phyloP scores from a whole-genome alignment of 2,888 invertebrate genomes.

The Aporophyla lueneburgensis region DNA sequence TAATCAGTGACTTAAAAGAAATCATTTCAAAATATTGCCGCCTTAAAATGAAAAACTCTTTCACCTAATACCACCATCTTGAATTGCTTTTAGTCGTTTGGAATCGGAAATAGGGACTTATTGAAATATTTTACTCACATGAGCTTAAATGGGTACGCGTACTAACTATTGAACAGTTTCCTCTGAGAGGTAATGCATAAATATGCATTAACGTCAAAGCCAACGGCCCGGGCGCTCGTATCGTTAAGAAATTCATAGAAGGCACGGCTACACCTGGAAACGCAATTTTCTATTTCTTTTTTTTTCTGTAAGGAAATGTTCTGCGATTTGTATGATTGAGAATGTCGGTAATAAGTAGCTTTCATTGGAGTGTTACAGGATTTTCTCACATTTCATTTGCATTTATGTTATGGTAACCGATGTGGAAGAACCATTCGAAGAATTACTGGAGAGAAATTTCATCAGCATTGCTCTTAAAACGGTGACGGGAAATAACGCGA shows the following conservation, averaged over 20 bases:
- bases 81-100: constrained; percentile 17
- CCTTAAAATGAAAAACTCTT: background rate
- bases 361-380: constrained; percentile 19
- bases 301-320: constrained; percentile 14
- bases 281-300: constrained; percentile 25
- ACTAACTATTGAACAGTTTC: constrained; percentile 39
- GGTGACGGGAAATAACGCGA: no score
- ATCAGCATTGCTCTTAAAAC: no score
- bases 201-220: constrained; percentile 62
- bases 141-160: constrained; percentile 27
- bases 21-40: background rate
- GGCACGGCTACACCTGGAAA: constrained; percentile 40
- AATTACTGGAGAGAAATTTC: no score
- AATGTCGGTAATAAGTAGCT: constrained; percentile 22
- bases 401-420: background rate
- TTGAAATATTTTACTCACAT: constrained; percentile 27
- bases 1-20: background rate
- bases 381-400: constrained; percentile 2
- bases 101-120: constrained; percentile 23
- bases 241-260: constrained; percentile 60
- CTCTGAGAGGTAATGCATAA: constrained; percentile 52
- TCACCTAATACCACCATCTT: background rate
- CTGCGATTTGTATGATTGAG: constrained; percentile 24
- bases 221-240: constrained; percentile 28
- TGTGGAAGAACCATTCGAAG: background rate